Evolutionary conservation across 2,888 invertebrate species (phyloP).

Genomic region (Cloeon dipterum): DNA sequence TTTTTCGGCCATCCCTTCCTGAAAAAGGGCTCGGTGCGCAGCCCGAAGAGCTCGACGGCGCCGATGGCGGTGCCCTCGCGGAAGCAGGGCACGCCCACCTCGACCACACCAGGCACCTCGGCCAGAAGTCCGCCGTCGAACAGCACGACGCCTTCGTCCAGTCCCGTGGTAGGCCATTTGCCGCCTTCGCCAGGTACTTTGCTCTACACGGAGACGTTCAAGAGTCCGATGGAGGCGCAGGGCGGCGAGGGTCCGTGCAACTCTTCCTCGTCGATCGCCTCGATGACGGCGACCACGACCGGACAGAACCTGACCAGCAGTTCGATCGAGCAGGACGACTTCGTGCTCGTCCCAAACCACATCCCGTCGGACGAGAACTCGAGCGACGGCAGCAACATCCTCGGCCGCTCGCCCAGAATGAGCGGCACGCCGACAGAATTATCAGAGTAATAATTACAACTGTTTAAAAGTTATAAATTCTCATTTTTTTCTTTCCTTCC

Average conservation of each 20-base stretch:
- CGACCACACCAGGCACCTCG: neutral
- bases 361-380: constrained; percentile 20
- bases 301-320: neutral
- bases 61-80: constrained; percentile 1
- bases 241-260: neutral
- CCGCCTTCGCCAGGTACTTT: constrained; percentile 9
- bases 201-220: constrained; percentile 1
- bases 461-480: too few species aligned
- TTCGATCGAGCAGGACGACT: constrained; percentile 36
- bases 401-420: neutral
- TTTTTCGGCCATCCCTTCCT: constrained; percentile 91
- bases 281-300: too few species aligned
- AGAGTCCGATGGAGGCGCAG: too few species aligned
- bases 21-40: constrained; percentile 7
- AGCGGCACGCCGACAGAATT: neutral
- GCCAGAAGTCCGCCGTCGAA: neutral
- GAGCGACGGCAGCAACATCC: constrained; percentile 3
- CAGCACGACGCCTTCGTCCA: neutral
- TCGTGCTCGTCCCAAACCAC: constrained; percentile 54
- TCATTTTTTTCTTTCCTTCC: too few species aligned
- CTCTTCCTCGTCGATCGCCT: neutral
- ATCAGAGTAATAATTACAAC: neutral
- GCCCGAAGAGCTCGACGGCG: neutral
- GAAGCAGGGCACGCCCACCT: constrained; percentile 8
- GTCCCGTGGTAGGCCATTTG: constrained; percentile 9